Base-by-base conservation (phyloP, 2,797 vertebrate species). In the Gallinago solitaria region DNA sequence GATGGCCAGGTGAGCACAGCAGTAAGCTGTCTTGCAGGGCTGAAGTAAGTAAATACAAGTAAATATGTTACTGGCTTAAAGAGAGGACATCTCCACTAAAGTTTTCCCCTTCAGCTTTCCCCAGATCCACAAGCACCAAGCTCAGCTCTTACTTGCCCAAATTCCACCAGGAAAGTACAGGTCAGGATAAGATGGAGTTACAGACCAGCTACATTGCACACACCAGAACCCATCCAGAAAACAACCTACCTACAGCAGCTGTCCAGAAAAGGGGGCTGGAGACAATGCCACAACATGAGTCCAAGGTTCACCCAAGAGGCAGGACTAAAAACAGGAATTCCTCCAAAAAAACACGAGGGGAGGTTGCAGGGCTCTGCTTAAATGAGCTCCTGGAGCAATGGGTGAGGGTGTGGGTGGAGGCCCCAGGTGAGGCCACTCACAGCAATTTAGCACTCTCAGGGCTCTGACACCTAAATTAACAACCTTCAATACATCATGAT, bases 281-380 rank as follows among this genome's bases (percentile, higher is more conserved):
- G 5, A 32, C 0, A 11, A 33, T 1, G 1, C 14, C 54, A 41
- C 28, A 65, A 10, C 6, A 11, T 0, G 3, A 39, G 5, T 9
- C 25, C 21, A 35, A 35, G 5, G 3, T 24, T 37, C 19, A 51
- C 3, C 5, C 18, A 61, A 16, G 16, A 45, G 1, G 0, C 21
- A 56, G 8, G 0, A 1, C 21, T 12, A 0, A 9, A 50, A 70
- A 8, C 16, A n/a, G 2, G 0, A 0, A 8, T 4, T 13, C 15
- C 7, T 25, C 50, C 13, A 30, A 17, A 41, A 41, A 14, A 71
- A 0, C 3, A 45, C 5, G 2, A 4, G 6, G 2, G 0, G 5
- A 6, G 4, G 5, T 6, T 64, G 15, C 9, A 67, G 48, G 25
- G 13, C 33, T 76, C 32, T 13, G 18, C 27, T 61, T 70, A 71